phyloP scores from a whole-genome alignment of 2,888 invertebrate species.

The Phortica okadai region DNA sequence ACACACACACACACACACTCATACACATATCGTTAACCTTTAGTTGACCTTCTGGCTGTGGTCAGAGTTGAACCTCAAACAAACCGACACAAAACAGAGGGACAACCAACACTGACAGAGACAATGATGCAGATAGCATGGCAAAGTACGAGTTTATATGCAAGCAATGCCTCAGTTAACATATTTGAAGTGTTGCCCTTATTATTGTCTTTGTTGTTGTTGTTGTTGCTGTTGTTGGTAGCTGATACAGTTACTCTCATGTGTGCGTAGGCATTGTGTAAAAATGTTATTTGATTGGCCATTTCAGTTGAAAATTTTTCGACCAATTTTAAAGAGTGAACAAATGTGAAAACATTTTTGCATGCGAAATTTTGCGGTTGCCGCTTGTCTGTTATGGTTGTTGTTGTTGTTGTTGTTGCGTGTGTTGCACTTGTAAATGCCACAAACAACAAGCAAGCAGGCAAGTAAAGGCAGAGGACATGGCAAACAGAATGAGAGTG shows the following conservation, averaged over 20 bases:
- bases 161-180: background rate
- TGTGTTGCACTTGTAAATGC: constrained; percentile 51
- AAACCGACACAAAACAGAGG: constrained; percentile 2
- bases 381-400: constrained; percentile 45
- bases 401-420: constrained; percentile 45
- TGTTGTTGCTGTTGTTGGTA: background rate
- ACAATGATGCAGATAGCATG: constrained; percentile 7
- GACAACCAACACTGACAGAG: constrained; percentile 7
- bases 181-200: constrained; percentile 1
- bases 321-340: background rate
- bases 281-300: constrained; percentile 37
- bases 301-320: background rate
- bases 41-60: constrained; percentile 8
- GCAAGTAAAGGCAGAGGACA: background rate
- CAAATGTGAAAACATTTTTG: constrained; percentile 52
- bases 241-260: background rate
- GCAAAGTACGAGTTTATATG: background rate
- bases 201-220: background rate
- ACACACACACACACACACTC: background rate
- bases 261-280: constrained; percentile 5
- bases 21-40: background rate
- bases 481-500: constrained; percentile 15
- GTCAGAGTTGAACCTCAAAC: background rate
- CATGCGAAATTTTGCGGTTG: constrained; percentile 64
- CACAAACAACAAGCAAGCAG: constrained; percentile 39